A percentile compares a stretch with the other conserved stretches of the same genome.
Evolutionary conservation across 2,797 vertebrate species (phyloP).

Genomic region (Momotus momota): DNA sequence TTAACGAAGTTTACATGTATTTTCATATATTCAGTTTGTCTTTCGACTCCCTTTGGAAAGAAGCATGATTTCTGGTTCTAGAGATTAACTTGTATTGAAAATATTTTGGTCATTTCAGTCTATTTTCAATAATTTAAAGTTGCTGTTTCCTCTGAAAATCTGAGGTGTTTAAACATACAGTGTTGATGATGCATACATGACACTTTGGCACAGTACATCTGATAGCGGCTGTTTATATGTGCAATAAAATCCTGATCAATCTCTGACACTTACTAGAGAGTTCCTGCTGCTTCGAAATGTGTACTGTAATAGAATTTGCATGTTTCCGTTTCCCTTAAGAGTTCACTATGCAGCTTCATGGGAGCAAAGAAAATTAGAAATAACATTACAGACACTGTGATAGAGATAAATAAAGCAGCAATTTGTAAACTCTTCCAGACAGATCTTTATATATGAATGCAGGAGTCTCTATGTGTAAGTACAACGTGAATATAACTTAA

Average conservation of each 20-base stretch:
- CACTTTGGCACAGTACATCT: slow-evolving; percentile 44
- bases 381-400: slow-evolving; percentile 43
- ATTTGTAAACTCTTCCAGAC: slow-evolving; percentile 47
- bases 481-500: background rate
- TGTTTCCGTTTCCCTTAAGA: slow-evolving; percentile 76
- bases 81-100: background rate
- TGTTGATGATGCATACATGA: slow-evolving; percentile 19
- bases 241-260: slow-evolving; percentile 74
- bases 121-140: slow-evolving; percentile 66
- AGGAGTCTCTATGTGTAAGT: background rate
- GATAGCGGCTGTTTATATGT: slow-evolving; percentile 70
- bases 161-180: slow-evolving; percentile 53
- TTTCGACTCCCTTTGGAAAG: slow-evolving; percentile 26
- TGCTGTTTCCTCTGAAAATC: slow-evolving; percentile 27
- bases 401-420: slow-evolving; percentile 40
- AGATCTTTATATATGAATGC: background rate
- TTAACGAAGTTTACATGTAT: background rate
- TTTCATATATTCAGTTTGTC: background rate
- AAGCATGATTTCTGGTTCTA: background rate
- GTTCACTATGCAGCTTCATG: slow-evolving; percentile 69
- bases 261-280: slow-evolving; percentile 78
- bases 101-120: background rate
- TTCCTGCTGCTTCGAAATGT: slow-evolving; percentile 78
- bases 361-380: slow-evolving; percentile 77
- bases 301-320: slow-evolving; percentile 78